These are phyloP conservation scores for Regulus satrapa DNA, from an alignment of 2,113 vertebrate species.

Conservation along the genomic window DNA sequence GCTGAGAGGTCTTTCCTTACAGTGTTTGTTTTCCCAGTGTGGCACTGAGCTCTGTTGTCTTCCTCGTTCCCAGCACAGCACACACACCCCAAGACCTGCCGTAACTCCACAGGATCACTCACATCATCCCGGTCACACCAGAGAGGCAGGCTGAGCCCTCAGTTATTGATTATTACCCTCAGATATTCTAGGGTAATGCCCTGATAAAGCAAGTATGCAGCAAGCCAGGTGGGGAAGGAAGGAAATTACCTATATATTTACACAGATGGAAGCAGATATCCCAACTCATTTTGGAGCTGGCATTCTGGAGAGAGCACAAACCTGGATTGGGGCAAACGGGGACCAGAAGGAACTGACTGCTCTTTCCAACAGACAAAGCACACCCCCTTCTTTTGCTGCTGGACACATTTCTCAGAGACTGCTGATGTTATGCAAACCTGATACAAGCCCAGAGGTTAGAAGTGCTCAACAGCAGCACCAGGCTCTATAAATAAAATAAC, in stretches of 20 bases:
- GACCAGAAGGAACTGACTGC: neutral
- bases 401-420: neutral
- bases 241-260: neutral
- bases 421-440: neutral
- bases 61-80: neutral
- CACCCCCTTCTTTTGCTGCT: neutral
- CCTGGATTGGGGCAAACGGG: neutral
- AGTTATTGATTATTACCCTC: neutral
- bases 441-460: neutral
- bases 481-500: neutral
- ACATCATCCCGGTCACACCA: rapidly evolving
- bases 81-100: neutral
- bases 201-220: neutral
- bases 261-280: neutral
- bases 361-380: neutral
- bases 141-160: neutral
- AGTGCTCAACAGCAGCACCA: neutral
- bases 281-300: neutral
- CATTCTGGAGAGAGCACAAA: neutral
- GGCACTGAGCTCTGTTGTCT: neutral
- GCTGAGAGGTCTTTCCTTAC: neutral
- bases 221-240: neutral
- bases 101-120: rapidly evolving
- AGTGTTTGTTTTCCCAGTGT: neutral
- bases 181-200: neutral